Evolutionary conservation across 1,140 invertebrate genomes (phyloP).

Genomic region (Dendroctonus valens): DNA sequence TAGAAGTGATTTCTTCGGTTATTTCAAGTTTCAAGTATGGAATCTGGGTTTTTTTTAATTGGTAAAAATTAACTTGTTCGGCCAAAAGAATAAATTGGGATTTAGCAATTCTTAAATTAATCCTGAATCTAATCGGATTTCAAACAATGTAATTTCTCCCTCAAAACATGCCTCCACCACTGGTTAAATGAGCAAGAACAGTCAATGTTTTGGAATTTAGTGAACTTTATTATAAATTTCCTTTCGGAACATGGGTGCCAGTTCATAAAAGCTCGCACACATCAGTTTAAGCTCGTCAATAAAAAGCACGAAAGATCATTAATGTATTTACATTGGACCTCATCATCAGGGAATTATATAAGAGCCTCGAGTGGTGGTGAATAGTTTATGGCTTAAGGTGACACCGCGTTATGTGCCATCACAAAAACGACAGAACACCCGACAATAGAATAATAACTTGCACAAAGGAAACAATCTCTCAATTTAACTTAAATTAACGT

Average conservation of each 20-base stretch:
- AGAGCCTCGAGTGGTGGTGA: not conserved
- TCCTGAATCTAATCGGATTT: no score
- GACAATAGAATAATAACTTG: slow-evolving; percentile 50
- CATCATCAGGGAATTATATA: slow-evolving; percentile 1
- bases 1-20: no score
- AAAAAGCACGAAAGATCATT: slow-evolving; percentile 6
- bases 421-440: slow-evolving; percentile 21
- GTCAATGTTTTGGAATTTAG: slow-evolving; percentile 6
- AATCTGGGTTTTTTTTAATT: no score
- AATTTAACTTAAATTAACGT: slow-evolving; percentile 51
- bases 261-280: slow-evolving; percentile 7
- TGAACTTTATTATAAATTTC: slow-evolving; percentile 16
- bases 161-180: not conserved
- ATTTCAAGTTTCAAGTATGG: no score
- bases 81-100: no score
- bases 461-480: slow-evolving; percentile 52
- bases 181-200: slow-evolving; percentile 5
- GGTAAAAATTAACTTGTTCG: no score
- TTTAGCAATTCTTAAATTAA: no score
- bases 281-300: not conserved
- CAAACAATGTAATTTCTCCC: no score
- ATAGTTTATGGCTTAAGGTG: slow-evolving; percentile 1
- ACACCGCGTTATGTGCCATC: slow-evolving; percentile 1
- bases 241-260: slow-evolving; percentile 9
- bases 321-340: slow-evolving; percentile 3